Conservation (phyloP, 1,140 invertebrate species). For the Euwallacea similis region DNA sequence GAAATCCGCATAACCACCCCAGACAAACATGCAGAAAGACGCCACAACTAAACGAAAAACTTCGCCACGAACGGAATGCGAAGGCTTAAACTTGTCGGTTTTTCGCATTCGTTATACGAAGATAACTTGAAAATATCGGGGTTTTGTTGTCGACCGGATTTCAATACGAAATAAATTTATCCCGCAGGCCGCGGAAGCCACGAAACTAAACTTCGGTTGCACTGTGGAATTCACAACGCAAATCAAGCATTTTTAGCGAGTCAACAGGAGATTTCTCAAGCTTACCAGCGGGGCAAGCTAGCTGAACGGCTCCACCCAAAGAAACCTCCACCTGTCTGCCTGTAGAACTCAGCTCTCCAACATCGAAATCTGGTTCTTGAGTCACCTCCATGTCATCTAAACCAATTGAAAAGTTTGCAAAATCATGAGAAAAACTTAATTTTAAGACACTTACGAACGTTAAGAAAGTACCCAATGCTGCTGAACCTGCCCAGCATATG, state of each 20-base stretch:
- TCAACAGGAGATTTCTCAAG: background rate
- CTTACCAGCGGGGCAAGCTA: slow-evolving; percentile 77
- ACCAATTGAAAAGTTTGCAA: slow-evolving; percentile 15
- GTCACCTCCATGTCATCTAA: slow-evolving; percentile 65
- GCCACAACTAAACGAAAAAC: background rate
- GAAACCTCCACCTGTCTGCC: slow-evolving; percentile 75
- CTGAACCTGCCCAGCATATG: slow-evolving; percentile 81
- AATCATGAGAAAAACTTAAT: background rate
- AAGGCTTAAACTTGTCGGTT: slow-evolving; percentile 10
- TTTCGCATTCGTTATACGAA: slow-evolving; percentile 14
- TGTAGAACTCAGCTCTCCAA: slow-evolving; percentile 54
- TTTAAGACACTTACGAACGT: slow-evolving; percentile 58
- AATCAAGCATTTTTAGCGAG: background rate
- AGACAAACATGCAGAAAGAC: no score
- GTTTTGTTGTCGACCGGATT: slow-evolving; percentile 24
- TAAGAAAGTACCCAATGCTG: slow-evolving; percentile 86
- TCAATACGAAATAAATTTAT: slow-evolving; percentile 27
- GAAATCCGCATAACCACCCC: no score
- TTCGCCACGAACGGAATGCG: background rate
- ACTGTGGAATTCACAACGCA: background rate
- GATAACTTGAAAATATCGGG: slow-evolving; percentile 17
- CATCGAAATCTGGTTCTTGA: slow-evolving; percentile 57
- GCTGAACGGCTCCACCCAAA: slow-evolving; percentile 78
- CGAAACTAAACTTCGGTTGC: background rate
- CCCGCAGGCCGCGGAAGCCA: background rate